A percentile compares a stretch with the other conserved stretches of the same genome.
phyloP scores from a whole-genome alignment of 2,113 vertebrate species.

The Parus major region DNA sequence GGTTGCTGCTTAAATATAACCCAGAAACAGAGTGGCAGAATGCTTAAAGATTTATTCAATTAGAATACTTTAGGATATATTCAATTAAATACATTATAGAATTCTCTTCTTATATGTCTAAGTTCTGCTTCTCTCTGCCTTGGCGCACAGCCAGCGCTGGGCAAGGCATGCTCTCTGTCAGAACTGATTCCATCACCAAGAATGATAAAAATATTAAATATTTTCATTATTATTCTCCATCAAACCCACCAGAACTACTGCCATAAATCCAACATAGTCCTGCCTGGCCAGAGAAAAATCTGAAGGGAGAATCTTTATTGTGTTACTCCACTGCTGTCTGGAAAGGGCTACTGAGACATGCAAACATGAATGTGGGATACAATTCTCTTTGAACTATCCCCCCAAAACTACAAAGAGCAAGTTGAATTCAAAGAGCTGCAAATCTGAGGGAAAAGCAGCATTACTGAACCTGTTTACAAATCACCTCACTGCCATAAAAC shows the following conservation, averaged over 20 bases:
- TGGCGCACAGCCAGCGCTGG: neutral
- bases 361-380: conserved; percentile 1
- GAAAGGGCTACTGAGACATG: conserved; percentile 33
- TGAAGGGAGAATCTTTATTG: neutral
- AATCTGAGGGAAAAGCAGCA: neutral
- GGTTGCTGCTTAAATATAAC: neutral
- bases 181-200: neutral
- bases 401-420: conserved; percentile 17
- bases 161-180: neutral
- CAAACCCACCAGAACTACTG: neutral
- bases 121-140: neutral
- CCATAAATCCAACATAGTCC: neutral
- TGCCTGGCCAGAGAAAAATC: neutral
- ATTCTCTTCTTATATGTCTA: neutral
- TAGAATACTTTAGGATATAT: neutral
- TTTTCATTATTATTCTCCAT: neutral
- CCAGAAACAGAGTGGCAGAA: neutral
- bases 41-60: neutral
- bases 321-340: neutral
- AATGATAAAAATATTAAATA: neutral
- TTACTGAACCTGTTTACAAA: neutral
- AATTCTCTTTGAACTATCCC: conserved; percentile 42
- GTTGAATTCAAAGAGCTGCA: neutral
- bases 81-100: neutral
- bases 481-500: neutral